Base-by-base conservation (phyloP, 2,888 invertebrate genomes). In the Hipparchia semele region DNA sequence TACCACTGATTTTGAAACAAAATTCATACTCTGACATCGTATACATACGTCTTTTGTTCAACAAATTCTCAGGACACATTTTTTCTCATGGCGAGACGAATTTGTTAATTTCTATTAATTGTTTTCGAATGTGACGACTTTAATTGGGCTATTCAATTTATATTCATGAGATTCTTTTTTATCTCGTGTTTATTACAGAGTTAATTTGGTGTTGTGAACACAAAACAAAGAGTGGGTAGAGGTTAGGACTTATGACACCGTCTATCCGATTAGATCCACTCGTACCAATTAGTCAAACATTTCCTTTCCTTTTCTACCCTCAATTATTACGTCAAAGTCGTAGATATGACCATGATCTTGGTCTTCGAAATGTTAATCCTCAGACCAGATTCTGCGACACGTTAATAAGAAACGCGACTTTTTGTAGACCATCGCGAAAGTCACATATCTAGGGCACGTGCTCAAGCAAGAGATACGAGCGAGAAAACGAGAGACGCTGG, bases 21-120 rank as follows among this genome's bases (percentile, higher is more conserved):
- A 39, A 12, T 12, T 51, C 51, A 51, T 51, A 7, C 10, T 53
- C 49, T 49, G 9, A 53, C 51, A 23, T 33, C 53, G 46, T 13
- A 6, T 62, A 62, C 45, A 7, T 49, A 49, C 53, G 12, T 65
- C 65, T 53, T 67, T 67, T 67, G 67, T 67, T 33, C 7, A n/a
- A 58, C 45, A 67, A 67, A 46, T 67, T 67, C 67, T 56, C 67
- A 67, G 13, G 46, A 67, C 58, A 45, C n/a, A 9, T 5, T 58
- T 53, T 67, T 67, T 67, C 67, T 67, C 67, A 58, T 67, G 46
- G 10, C 65, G 53, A 67, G 58, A 46, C 67, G 45, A 58, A 67
- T 67, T 67, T 67, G 56, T 45, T 67, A 67, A 58, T 67, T 67
- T 67, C 58, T 67, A 67, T 67, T 67, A 67, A 67, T 46, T 58